phyloP scores from a whole-genome alignment of 2,113 vertebrate species.

The Dicaeum eximium region DNA sequence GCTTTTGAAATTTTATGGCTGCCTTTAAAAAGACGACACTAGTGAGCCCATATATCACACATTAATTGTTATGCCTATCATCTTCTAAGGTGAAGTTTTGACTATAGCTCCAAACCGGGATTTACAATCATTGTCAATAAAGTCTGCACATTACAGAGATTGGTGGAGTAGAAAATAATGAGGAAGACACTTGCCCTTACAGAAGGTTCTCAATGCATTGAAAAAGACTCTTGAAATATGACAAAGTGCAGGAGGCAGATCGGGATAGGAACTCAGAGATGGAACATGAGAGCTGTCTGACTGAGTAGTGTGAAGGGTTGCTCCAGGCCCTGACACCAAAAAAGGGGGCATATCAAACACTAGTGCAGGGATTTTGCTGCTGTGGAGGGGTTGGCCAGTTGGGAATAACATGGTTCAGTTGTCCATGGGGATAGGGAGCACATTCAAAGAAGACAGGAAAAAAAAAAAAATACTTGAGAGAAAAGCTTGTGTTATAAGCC shows the following conservation, averaged over 20 bases:
- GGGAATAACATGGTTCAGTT: neutral
- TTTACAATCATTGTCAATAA: neutral
- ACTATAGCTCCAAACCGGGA: neutral
- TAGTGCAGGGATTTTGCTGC: neutral
- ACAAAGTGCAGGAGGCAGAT: neutral
- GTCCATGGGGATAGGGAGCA: neutral
- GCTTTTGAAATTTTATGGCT: neutral
- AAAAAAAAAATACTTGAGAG: neutral
- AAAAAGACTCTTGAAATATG: neutral
- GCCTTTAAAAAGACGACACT: neutral
- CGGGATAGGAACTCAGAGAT: neutral
- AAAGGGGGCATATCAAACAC: neutral
- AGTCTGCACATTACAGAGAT: neutral
- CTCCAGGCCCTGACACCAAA: neutral
- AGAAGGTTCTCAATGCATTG: neutral
- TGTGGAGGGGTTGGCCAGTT: accelerated
- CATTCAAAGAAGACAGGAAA: neutral
- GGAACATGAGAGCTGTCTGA: neutral
- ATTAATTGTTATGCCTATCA: neutral
- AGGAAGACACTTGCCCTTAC: neutral
- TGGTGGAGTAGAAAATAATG: neutral
- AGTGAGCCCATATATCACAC: neutral
- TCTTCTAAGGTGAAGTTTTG: neutral
- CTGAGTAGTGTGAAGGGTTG: neutral
- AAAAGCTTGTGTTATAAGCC: neutral